Conservation (phyloP, 2,113 vertebrate genomes). For the Erythrocebus patas region DNA sequence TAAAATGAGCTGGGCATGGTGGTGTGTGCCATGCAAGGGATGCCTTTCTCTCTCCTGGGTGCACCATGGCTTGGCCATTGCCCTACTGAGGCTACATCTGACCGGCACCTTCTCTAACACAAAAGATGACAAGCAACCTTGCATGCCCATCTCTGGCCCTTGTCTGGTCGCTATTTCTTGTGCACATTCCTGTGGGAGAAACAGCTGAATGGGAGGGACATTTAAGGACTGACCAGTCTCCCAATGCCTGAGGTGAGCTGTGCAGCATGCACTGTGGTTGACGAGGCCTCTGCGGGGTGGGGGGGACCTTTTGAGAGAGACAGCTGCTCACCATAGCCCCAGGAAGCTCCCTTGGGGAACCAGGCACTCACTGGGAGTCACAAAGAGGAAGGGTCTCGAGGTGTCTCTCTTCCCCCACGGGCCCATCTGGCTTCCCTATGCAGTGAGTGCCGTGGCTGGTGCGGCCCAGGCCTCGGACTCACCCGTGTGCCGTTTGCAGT, state of each 20-base stretch:
- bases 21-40: no score
- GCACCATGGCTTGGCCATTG: not conserved
- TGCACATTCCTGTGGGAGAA: no score
- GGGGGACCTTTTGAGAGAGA: not conserved
- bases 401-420: not conserved
- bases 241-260: rapidly evolving
- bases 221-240: no score
- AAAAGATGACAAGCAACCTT: rapidly evolving
- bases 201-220: rapidly evolving
- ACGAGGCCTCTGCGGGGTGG: not conserved
- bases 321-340: rapidly evolving
- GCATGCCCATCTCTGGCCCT: rapidly evolving
- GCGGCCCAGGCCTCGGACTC: not conserved
- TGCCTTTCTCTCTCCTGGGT: rapidly evolving
- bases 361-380: not conserved
- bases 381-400: not conserved
- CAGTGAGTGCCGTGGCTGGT: no score
- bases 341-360: not conserved
- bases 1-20: no score
- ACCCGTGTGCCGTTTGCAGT: conserved; percentile 98
- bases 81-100: rapidly evolving
- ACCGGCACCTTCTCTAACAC: rapidly evolving
- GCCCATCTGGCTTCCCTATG: not conserved
- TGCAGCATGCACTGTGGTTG: no score
- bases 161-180: rapidly evolving